Base-by-base conservation (phyloP, 2,113 vertebrate genomes). In the Seriola dumerili region DNA sequence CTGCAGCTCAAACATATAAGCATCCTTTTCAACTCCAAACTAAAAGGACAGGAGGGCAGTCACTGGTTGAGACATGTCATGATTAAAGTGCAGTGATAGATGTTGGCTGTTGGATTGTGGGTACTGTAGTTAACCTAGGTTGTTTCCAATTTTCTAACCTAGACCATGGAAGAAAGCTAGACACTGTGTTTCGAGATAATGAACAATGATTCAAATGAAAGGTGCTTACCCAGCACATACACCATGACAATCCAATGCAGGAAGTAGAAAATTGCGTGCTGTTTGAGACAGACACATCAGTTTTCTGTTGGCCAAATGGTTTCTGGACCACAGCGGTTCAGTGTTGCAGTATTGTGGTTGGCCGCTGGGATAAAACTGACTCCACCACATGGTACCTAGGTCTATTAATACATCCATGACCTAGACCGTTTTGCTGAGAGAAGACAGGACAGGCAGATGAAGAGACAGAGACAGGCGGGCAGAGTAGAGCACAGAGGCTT, bases 51-150 rank as follows among this genome's bases (percentile, higher is more conserved):
- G n/a, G 12, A 19, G 13, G 21, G 25, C 21, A 5, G 46, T 2
- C n/a, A 36, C 34, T 44, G 34, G 44, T 46, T 25, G 58, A 40
- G n/a, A 36, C 13, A n/a, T 54, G 34, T 67, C 36, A 40, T 58
- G 46, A 64, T 72, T 91, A 88, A 90, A 90, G 86, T 88, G 89
- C 81, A 84, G 63, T 64, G 68, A 61, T 8, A 9, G 55, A 23
- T 25, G 38, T 3, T 25, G 50, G 48, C 36, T 29, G 59, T 48
- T 63, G 74, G 68, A 85, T 80, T 84, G 76, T 79, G 74, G 73
- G 72, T 64, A 62, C 8, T 58, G 25, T 34, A 66, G 81, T 83
- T 80, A 3, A n/a, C 46, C 10, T 46, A 14, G 11, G 54, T 14
- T 57, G 36, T 16, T 58, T 34, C 12, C 21, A 16, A 21, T 13